Evolutionary conservation across 2,113 vertebrate genomes (phyloP), one percentile per base, ranked within the genome.

Genomic region (Aldabrachelys gigantea): DNA sequence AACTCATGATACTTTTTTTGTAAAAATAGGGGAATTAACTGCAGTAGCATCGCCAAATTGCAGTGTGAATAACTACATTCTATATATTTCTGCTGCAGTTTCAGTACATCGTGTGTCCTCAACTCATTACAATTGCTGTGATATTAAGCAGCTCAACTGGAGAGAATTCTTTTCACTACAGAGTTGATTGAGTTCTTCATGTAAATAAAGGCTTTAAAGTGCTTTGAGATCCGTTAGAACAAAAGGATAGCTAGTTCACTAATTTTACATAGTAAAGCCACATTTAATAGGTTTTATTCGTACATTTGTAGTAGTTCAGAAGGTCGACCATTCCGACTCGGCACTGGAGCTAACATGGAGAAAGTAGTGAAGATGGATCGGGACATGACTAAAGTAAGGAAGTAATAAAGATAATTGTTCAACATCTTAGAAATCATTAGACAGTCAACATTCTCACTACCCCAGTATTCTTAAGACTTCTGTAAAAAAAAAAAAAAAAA

Each of bases 331-430:
- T 99, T 99, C 97, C 99, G 99, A 3, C 98, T 99, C 19, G 99
- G 99, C 82, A 99, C 99, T 31, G 99, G 99, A 11, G 99, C 99
- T 72, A 99, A 99, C 97, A 99, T 99, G 99, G 99, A 99, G 97
- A 99, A 99, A 93, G 99, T 99, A 84, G 99, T 99, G 87, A 99
- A 99, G 97, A 99, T 99, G 99, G 99, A 99, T 97, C 98, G 99
- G 91, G 99, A 99, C 95, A 99, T 99, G 99, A 99, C 99, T 24
- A 99, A 99, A 98, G 99, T 99, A 97, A 98, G 97, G 75, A 24
- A 24, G 14, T 16, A 82, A 8, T 54, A 54, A 47, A 35, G 79
- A 49, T 21, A 44, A 8, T 59, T 81, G 35, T 2, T 88, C 27
- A 59, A 2, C 8, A 3, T 38, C 0, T 0, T 89, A 6, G 82